Percentiles rank a stretch among this genome's conserved stretches.
Evolutionary conservation across 2,797 vertebrate genomes (phyloP).

Genomic region (Erethizon dorsatum): DNA sequence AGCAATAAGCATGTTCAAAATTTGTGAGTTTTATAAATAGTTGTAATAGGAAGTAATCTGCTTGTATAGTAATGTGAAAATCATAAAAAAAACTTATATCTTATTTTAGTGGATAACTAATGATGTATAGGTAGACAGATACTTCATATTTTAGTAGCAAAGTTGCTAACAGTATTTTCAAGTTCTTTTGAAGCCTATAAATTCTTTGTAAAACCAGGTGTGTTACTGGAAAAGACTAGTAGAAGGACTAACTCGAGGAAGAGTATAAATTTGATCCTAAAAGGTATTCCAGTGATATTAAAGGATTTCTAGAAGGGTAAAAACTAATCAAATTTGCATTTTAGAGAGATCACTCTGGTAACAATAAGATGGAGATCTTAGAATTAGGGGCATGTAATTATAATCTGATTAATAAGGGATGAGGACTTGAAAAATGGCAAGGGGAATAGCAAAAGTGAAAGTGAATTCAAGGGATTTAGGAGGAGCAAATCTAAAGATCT

Average conservation of each 20-base stretch:
- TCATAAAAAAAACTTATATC: background rate
- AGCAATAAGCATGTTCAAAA: background rate
- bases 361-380: slow-evolving; percentile 6
- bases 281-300: slow-evolving; percentile 47
- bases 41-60: background rate
- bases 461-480: slow-evolving; percentile 1
- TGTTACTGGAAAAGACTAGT: slow-evolving; percentile 54
- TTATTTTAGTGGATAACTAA: slow-evolving; percentile 29
- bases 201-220: background rate
- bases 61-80: background rate
- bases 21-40: background rate
- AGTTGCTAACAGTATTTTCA: background rate
- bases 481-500: background rate
- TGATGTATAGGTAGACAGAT: background rate
- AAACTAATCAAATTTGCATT: slow-evolving; percentile 61
- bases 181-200: background rate
- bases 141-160: background rate
- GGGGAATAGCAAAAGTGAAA: slow-evolving; percentile 38
- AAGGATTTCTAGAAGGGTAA: slow-evolving; percentile 44
- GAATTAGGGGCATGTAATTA: slow-evolving; percentile 50
- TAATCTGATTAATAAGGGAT: slow-evolving; percentile 53
- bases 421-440: background rate
- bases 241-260: slow-evolving; percentile 32
- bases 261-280: slow-evolving; percentile 53
- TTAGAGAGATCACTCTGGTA: background rate